Conservation (phyloP, 1,140 invertebrate species). For the Alviniconcha marisindica region DNA sequence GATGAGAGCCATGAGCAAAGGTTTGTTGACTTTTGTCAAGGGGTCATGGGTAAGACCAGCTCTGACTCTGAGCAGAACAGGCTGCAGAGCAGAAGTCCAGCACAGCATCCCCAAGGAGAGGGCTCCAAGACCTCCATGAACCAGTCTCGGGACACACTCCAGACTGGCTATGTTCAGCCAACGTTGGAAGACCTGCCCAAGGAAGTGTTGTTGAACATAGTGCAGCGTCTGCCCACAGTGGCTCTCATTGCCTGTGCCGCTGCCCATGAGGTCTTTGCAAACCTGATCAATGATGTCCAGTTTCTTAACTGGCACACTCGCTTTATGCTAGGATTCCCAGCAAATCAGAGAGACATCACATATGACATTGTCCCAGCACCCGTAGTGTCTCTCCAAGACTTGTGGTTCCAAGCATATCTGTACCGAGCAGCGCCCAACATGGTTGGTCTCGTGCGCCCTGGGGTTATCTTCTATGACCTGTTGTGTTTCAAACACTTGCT, state of each 20-base stretch:
- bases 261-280: background rate
- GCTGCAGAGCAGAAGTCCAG: too few species aligned
- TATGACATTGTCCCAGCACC: background rate
- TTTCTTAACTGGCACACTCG: conserved; percentile 28
- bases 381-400: conserved; percentile 6
- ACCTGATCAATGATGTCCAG: conserved; percentile 19
- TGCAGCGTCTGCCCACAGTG: conserved; percentile 16
- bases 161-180: conserved; percentile 15
- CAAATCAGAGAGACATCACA: background rate
- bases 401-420: conserved; percentile 19
- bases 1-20: too few species aligned
- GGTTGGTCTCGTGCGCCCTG: conserved; percentile 2
- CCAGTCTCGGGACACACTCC: conserved; percentile 30
- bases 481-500: conserved; percentile 33
- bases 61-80: too few species aligned
- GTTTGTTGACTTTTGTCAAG: too few species aligned
- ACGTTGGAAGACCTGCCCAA: background rate
- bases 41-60: too few species aligned
- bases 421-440: background rate
- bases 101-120: too few species aligned
- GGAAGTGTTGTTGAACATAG: conserved; percentile 6
- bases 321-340: background rate
- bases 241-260: conserved; percentile 18
- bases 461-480: conserved; percentile 15
- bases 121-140: too few species aligned